Percentiles rank a stretch among this genome's conserved stretches.
phyloP scores from a whole-genome alignment of 2,888 invertebrate genomes.

The Lasioglossum zephyrum region DNA sequence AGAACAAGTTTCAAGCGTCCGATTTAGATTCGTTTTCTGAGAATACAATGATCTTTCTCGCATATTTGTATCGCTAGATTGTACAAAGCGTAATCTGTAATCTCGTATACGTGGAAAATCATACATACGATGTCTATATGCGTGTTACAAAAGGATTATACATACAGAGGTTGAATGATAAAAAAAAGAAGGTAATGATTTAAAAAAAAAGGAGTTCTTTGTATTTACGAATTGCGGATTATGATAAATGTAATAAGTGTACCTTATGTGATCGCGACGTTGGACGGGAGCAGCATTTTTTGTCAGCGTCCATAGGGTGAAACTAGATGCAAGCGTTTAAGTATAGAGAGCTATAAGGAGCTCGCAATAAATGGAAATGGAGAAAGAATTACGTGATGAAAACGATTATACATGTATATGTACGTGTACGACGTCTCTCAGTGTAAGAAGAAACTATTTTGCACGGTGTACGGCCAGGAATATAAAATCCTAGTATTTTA shows the following conservation, averaged over 20 bases:
- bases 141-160: constrained; percentile 19
- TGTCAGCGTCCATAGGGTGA: constrained; percentile 39
- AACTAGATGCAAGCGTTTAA: constrained; percentile 68
- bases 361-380: constrained; percentile 37
- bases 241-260: constrained; percentile 52
- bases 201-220: constrained; percentile 9
- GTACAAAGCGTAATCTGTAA: constrained; percentile 54
- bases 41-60: constrained; percentile 12
- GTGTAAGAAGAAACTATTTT: constrained; percentile 62
- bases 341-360: constrained; percentile 34
- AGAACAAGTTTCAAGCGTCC: constrained; percentile 14
- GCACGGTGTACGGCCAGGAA: constrained; percentile 60
- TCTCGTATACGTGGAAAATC: constrained; percentile 27
- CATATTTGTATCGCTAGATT: constrained; percentile 45
- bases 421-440: constrained; percentile 37
- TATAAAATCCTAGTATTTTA: constrained; percentile 77
- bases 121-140: constrained; percentile 36
- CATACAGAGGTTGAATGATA: neutral
- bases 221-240: constrained; percentile 35
- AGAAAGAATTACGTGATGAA: constrained; percentile 15
- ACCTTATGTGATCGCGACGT: constrained; percentile 46
- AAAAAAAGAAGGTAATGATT: neutral
- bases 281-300: constrained; percentile 13
- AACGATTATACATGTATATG: constrained; percentile 37
- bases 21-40: neutral